Base-by-base conservation (phyloP, 2,113 vertebrate species). In the Pycnonotus jocosus region DNA sequence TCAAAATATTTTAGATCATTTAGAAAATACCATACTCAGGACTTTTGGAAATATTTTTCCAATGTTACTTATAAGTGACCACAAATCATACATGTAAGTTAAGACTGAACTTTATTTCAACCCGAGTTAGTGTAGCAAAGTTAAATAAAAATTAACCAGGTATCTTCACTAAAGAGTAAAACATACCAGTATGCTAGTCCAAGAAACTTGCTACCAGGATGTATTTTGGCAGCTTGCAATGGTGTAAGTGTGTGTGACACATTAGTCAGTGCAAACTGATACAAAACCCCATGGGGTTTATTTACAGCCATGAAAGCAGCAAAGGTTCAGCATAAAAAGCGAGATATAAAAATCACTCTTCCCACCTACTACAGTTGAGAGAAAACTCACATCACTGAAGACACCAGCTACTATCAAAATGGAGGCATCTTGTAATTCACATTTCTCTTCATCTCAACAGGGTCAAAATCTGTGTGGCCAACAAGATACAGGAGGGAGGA, bases 61-160 rank as follows among this genome's bases (percentile, higher is more conserved):
- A 78, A 8, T 42, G 56, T 64, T 86, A 83, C 56, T 86, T 5
- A 0, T 66, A 85, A 90, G 35, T 79, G 53, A 81, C 21, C 30
- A 66, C 57, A 72, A 79, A 81, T 90, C 11, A 76, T 23, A 84
- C 3, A 37, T 0, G 1, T 20, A 93, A 65, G 25, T 90, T 82
- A 90, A 81, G 51, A 68, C 48, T 86, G 83, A 94, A 86, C 76
- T 92, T 94, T 44, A 89, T 81, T 96, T 97, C 84, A 92, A 93
- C 90, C 37, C 17, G 0, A 70, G 47, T 54, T 86, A 81, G 76
- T 48, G 23, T 64, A 90, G 40, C 60, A 69, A 86, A 95, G 88
- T 78, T 83, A 90, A 96, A 88, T 73, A 90, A 92, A 96, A 90
- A 96, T 95, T 85, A 95, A 82, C 79, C 51, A 74, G 40, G 35